Percentiles rank a stretch among this genome's conserved stretches.
These are phyloP conservation scores for Campaea margaritaria DNA, from an alignment of 2,888 invertebrate species.

Conservation along the genomic window DNA sequence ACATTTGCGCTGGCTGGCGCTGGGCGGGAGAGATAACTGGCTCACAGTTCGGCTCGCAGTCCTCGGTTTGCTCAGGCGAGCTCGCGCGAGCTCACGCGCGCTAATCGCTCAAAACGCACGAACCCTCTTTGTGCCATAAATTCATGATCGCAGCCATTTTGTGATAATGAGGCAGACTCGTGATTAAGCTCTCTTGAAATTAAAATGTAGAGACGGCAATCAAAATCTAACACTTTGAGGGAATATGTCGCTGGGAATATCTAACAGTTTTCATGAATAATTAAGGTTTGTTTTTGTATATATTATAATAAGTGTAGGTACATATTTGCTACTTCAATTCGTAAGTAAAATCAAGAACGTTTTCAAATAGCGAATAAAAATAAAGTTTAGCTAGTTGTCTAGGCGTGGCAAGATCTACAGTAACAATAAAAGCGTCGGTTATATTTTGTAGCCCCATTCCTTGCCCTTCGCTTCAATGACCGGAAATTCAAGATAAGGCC, in stretches of 20 bases:
- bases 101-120: slow-evolving; percentile 55
- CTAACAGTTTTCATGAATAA: neutral
- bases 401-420: slow-evolving; percentile 43
- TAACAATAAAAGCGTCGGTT: slow-evolving; percentile 56
- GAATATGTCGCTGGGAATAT: slow-evolving; percentile 1
- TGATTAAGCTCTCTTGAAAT: slow-evolving; percentile 27
- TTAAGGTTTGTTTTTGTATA: too few relatives aligned
- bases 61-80: slow-evolving; percentile 37
- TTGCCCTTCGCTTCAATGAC: slow-evolving; percentile 66
- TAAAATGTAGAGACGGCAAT: slow-evolving; percentile 28
- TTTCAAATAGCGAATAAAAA: neutral
- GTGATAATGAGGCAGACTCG: slow-evolving; percentile 41
- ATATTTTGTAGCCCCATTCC: slow-evolving; percentile 56
- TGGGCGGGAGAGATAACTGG: slow-evolving; percentile 68
- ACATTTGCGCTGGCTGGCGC: slow-evolving; percentile 56
- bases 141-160: slow-evolving; percentile 47
- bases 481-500: slow-evolving; percentile 74
- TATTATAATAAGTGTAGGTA: too few relatives aligned
- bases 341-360: neutral
- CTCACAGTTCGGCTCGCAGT: slow-evolving; percentile 46
- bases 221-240: slow-evolving; percentile 20
- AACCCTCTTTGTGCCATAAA: slow-evolving; percentile 53
- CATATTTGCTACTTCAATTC: too few relatives aligned
- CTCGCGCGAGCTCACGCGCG: slow-evolving; percentile 54
- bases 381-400: slow-evolving; percentile 6